phyloP scores from a whole-genome alignment of 2,888 invertebrate genomes.

The Synanthedon formicaeformis region DNA sequence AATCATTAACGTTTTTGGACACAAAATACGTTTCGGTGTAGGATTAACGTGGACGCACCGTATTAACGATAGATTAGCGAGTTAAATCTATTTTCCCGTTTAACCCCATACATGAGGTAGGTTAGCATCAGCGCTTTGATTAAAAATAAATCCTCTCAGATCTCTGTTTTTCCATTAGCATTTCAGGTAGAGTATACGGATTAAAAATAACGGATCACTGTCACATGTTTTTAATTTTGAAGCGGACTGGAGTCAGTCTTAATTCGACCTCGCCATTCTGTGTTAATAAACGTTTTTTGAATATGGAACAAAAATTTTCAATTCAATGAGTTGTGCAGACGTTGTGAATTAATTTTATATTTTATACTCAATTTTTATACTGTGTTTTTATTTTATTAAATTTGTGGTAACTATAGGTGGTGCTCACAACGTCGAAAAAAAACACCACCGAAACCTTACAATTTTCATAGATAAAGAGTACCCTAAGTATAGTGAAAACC shows the following conservation, averaged over 20 bases:
- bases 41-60: not conserved
- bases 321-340: not conserved
- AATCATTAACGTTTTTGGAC: not conserved
- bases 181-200: conserved; percentile 17
- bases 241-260: conserved; percentile 14
- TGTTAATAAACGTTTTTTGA: not conserved
- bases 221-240: conserved; percentile 20
- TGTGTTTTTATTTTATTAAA: too few relatives aligned
- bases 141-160: conserved; percentile 26
- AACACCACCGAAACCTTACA: too few relatives aligned
- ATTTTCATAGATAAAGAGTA: too few relatives aligned
- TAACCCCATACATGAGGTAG: not conserved
- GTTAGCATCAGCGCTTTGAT: conserved; percentile 12
- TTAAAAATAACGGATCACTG: conserved; percentile 25
- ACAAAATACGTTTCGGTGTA: not conserved
- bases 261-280: conserved; percentile 7
- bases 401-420: too few relatives aligned
- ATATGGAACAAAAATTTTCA: conserved; percentile 2
- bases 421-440: too few relatives aligned
- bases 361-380: too few relatives aligned
- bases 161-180: conserved; percentile 29
- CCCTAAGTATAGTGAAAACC: too few relatives aligned
- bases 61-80: conserved; percentile 1
- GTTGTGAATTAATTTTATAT: too few relatives aligned
- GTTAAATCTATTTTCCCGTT: conserved; percentile 1